phyloP scores from a whole-genome alignment of 2,797 vertebrate genomes.

The Gorsachius magnificus region DNA sequence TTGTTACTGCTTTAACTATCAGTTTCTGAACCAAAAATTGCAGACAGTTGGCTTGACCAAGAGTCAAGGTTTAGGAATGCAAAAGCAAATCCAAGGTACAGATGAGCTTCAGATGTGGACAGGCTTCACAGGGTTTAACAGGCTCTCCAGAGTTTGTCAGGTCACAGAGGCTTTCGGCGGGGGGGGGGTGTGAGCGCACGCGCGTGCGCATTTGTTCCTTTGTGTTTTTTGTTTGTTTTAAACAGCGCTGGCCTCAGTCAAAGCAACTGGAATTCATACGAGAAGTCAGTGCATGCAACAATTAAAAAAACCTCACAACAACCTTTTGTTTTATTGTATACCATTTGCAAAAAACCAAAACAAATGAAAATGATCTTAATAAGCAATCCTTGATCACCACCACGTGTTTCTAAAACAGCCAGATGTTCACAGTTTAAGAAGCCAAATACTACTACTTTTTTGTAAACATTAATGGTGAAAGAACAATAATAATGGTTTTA shows the following conservation, averaged over 20 bases:
- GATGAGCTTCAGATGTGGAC: constrained; percentile 70
- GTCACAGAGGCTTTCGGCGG: constrained; percentile 3
- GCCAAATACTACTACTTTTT: constrained; percentile 69
- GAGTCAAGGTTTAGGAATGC: constrained; percentile 74
- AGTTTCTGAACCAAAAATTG: constrained; percentile 71
- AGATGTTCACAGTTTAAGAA: constrained; percentile 68
- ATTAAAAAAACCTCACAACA: constrained; percentile 39
- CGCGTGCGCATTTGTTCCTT: neutral
- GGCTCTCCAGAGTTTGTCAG: constrained; percentile 38
- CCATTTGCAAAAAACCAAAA: constrained; percentile 60
- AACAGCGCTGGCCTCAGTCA: neutral
- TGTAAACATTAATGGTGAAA: constrained; percentile 64
- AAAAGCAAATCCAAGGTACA: constrained; percentile 72
- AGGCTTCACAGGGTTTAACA: constrained; percentile 38
- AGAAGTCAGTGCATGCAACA: constrained; percentile 4
- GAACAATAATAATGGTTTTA: constrained; percentile 69
- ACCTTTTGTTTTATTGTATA: constrained; percentile 60
- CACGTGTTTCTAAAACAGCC: constrained; percentile 49
- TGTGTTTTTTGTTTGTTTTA: neutral
- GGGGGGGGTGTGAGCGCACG: neutral
- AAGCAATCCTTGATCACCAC: constrained; percentile 63
- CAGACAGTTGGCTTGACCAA: constrained; percentile 71
- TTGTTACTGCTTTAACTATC: constrained; percentile 71
- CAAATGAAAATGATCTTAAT: constrained; percentile 68
- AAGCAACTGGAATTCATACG: constrained; percentile 2